Evolutionary conservation across 2,797 vertebrate genomes (phyloP), one percentile per base, ranked within the genome.

Genomic region (Simalia tracyae): DNA sequence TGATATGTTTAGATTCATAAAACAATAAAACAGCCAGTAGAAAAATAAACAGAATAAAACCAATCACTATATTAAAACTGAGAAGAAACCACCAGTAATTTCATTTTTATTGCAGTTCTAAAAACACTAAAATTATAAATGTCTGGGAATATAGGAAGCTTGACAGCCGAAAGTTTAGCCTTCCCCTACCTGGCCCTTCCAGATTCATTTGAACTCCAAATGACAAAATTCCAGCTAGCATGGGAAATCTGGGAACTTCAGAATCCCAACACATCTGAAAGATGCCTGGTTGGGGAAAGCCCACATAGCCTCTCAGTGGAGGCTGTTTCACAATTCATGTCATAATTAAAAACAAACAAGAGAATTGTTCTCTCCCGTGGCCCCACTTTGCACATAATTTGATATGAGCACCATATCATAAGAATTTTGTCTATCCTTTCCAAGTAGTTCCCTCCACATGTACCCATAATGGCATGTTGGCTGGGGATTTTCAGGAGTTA

Each of bases 1-100:
- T 50, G 66, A 66, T 64, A 88, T n/a, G 22, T 88, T 64, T 64
- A 88, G 87, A 24, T 50, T 50, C 42, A 63, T 46, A 87, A 63
- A 76, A 76, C 19, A 50, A 50, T 68, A 68, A 68, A 86, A 86
- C 85, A 86, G 36, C 72, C 72, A 60, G 57, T 60, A 57, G 36
- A 87, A 81, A 19, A 81, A 81, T 81, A 81, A 87, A 87, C 86
- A 66, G 26, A 66, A 88, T 66, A 88, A 88, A 64, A 17, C 26
- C 14, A 66, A 54, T 63, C 17, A 88, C n/a, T n/a, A 54, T 66
- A 66, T 87, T 60, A 87, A 63, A 36, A 15, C 14, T 0, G 7
- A 87, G 36, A 63, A n/a, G 10, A 88, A 88, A 54, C 26, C 7
- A 64, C 5, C 61, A 66, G 24, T 81, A 81, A 24, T 81, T 81